phyloP scores from a whole-genome alignment of 2,888 invertebrate genomes.

The Cephus nigrinus region DNA sequence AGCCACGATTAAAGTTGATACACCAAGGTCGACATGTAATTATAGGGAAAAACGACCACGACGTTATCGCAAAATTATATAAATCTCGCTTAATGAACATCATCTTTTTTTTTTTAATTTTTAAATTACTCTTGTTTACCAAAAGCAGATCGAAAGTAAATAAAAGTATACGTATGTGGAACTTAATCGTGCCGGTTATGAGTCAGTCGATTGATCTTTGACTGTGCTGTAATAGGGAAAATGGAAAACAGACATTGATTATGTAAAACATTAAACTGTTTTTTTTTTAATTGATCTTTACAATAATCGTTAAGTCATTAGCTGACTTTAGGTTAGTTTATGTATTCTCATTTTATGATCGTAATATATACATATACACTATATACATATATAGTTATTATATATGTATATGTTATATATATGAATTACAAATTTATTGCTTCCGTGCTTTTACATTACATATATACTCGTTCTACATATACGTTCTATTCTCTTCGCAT shows the following conservation, averaged over 20 bases:
- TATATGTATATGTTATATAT: slow-evolving; percentile 25
- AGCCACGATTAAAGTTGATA: background rate
- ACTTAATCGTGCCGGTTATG: background rate
- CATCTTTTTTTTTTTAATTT: background rate
- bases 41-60: background rate
- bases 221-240: background rate
- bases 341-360: slow-evolving; percentile 42
- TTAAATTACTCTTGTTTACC: background rate
- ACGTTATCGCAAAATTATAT: background rate
- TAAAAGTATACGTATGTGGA: too few species aligned
- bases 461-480: background rate
- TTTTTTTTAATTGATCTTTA: background rate
- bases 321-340: background rate
- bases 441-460: background rate
- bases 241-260: background rate
- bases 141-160: background rate
- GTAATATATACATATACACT: slow-evolving; percentile 44
- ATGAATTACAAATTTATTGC: background rate
- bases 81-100: background rate
- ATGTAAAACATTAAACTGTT: background rate
- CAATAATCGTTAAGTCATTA: background rate
- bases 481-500: background rate
- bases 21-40: background rate
- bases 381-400: slow-evolving; percentile 22
- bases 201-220: background rate